A percentile compares a stretch with the other conserved stretches of the same genome.
phyloP scores from a whole-genome alignment of 2,797 vertebrate genomes.

The Microcaecilia unicolor region DNA sequence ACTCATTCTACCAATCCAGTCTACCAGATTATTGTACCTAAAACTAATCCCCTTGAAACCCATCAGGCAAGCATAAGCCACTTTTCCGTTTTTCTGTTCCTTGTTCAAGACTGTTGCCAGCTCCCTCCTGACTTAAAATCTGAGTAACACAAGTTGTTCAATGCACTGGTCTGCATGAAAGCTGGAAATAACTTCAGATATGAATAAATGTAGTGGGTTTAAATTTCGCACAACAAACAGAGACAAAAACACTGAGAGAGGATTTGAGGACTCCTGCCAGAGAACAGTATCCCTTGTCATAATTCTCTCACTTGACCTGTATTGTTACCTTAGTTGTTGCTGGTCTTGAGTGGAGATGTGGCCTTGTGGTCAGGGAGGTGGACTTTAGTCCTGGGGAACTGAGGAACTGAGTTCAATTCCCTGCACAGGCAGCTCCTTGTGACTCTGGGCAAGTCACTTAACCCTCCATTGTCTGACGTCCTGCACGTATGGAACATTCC shows the following conservation, averaged over 20 bases:
- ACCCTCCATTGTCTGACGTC: no score
- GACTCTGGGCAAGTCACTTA: no score
- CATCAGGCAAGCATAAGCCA: slow-evolving; percentile 16
- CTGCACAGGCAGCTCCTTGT: no score
- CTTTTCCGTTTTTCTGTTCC: slow-evolving; percentile 21
- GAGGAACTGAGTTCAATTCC: no score
- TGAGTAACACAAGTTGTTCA: slow-evolving; percentile 9
- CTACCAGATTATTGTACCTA: slow-evolving; percentile 15
- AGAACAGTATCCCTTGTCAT: no score
- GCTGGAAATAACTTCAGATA: not conserved
- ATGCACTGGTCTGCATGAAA: slow-evolving; percentile 12
- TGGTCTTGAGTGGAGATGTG: no score
- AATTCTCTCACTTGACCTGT: no score
- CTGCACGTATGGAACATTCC: no score
- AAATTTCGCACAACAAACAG: slow-evolving; percentile 25
- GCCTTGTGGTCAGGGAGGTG: no score
- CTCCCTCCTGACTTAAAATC: slow-evolving; percentile 19
- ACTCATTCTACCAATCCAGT: slow-evolving; percentile 5
- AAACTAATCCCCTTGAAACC: slow-evolving; percentile 25
- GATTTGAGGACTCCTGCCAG: slow-evolving; percentile 28
- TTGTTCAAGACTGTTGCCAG: slow-evolving; percentile 9
- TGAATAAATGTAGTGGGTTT: not conserved
- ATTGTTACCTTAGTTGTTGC: no score
- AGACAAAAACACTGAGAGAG: slow-evolving; percentile 24
- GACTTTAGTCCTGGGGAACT: no score